Conservation (phyloP, 2,888 invertebrate species). For the Melinaea menophilus region DNA sequence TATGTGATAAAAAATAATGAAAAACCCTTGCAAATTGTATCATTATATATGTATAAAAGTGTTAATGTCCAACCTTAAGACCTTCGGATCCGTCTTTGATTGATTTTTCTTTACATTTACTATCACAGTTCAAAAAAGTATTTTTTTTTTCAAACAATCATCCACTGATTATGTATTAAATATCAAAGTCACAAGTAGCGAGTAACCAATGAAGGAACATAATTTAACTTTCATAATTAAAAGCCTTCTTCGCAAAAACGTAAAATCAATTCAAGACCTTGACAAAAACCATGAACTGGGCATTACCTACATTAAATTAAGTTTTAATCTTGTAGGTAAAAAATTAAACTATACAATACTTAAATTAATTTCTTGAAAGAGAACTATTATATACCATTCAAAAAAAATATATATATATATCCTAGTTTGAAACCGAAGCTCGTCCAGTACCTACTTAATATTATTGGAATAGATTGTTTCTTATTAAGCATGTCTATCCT, state of each 20-base stretch:
- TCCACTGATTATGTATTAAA: background rate
- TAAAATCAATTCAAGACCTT: conserved; percentile 47
- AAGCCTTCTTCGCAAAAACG: conserved; percentile 51
- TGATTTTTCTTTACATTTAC: no score
- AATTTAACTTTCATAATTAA: conserved; percentile 3
- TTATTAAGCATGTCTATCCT: conserved; percentile 48
- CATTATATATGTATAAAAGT: no score
- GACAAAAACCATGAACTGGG: conserved; percentile 24
- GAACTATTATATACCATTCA: conserved; percentile 33
- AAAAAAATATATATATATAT: no score
- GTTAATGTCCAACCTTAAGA: no score
- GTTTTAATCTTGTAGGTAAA: background rate
- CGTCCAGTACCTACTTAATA: conserved; percentile 51
- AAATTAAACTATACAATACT: background rate
- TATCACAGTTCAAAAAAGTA: background rate
- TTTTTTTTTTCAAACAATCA: background rate
- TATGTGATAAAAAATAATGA: no score
- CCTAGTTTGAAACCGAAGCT: no score
- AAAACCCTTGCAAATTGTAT: no score
- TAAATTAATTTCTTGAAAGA: conserved; percentile 15
- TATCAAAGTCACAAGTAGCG: background rate
- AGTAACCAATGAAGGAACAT: background rate
- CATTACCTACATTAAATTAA: background rate
- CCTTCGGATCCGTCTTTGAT: no score
- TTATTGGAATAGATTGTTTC: conserved; percentile 61